A percentile compares a stretch with the other conserved stretches of the same genome.
Evolutionary conservation across 2,797 vertebrate species (phyloP).

Genomic region (Catostomus latipinnis): DNA sequence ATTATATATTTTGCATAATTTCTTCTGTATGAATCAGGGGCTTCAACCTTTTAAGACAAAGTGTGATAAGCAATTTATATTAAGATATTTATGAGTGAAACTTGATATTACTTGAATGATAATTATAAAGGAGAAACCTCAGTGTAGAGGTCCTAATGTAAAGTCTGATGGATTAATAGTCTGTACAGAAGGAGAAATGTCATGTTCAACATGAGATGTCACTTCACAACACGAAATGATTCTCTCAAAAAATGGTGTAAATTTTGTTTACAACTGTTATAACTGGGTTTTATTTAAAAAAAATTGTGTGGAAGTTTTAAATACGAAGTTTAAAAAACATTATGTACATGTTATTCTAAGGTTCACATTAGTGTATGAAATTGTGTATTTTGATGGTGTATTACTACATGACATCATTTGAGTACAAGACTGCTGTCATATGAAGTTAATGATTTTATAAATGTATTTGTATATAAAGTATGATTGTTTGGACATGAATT

Average conservation of each 20-base stretch:
- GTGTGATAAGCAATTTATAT: neutral
- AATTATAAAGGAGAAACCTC: neutral
- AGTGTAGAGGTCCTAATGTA: constrained; percentile 1
- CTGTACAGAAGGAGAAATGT: neutral
- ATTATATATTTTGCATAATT: neutral
- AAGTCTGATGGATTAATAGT: neutral
- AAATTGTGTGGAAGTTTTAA: neutral
- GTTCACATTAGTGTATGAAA: neutral
- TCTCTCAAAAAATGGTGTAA: constrained; percentile 12
- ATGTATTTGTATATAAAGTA: neutral
- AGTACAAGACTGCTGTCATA: neutral
- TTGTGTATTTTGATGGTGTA: neutral
- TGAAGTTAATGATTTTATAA: neutral
- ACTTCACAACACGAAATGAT: neutral
- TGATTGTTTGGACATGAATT: neutral
- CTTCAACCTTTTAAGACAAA: constrained; percentile 5
- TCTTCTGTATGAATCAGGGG: neutral
- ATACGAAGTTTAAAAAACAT: neutral
- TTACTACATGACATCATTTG: neutral
- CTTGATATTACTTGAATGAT: neutral
- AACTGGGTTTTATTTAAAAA: neutral
- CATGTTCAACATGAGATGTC: neutral
- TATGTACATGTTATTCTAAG: neutral
- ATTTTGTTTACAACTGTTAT: constrained; percentile 8
- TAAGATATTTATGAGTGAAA: constrained; percentile 1